phyloP scores from a whole-genome alignment of 1,140 invertebrate species.

The Batillaria attramentaria region DNA sequence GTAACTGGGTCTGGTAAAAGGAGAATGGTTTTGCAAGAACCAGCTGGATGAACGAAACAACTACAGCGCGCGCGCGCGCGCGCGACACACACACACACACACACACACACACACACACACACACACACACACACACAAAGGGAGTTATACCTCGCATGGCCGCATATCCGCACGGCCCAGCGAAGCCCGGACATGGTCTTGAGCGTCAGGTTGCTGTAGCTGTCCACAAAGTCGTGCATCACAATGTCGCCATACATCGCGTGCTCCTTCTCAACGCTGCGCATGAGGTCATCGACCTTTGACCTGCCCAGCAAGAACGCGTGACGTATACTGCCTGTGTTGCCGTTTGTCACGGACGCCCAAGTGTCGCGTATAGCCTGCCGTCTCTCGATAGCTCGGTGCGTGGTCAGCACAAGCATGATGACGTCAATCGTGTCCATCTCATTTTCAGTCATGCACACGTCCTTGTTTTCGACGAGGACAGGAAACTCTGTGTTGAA shows the following conservation, averaged over 20 bases:
- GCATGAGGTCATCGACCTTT: neutral
- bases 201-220: slow-evolving; percentile 87
- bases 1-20: neutral
- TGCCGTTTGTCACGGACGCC: slow-evolving; percentile 35
- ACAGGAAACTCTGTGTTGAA: neutral
- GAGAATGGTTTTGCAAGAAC: neutral
- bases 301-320: slow-evolving; percentile 43
- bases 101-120: neutral
- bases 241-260: slow-evolving; percentile 79
- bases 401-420: slow-evolving; percentile 32
- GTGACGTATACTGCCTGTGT: slow-evolving; percentile 32
- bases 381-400: slow-evolving; percentile 27
- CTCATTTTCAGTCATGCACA: neutral
- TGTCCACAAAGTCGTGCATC: slow-evolving; percentile 83
- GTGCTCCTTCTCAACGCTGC: slow-evolving; percentile 74
- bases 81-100: neutral
- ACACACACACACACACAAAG: neutral
- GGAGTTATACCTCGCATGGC: slow-evolving; percentile 70
- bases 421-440: neutral
- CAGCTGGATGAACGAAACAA: neutral
- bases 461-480: neutral
- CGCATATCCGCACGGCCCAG: slow-evolving; percentile 80
- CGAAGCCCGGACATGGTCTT: slow-evolving; percentile 88
- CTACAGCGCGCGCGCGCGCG: neutral
- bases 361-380: slow-evolving; percentile 45